Conservation (phyloP, 2,888 invertebrate species). For the Dasysyrphus tricinctus region DNA sequence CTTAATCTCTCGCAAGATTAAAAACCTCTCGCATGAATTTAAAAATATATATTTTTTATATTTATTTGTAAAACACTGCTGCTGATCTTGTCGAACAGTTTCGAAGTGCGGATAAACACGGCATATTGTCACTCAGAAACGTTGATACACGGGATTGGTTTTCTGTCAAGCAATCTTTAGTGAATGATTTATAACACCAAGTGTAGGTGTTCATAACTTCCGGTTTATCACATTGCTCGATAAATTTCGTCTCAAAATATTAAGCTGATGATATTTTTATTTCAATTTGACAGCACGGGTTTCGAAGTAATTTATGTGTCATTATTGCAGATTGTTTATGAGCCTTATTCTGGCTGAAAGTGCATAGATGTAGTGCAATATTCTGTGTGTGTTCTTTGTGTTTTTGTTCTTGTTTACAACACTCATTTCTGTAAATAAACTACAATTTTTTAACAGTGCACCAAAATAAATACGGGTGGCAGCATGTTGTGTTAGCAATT, state of each 20-base stretch:
- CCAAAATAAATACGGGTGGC: constrained; percentile 28
- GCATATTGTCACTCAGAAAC: constrained; percentile 58
- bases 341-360: neutral
- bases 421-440: constrained; percentile 13
- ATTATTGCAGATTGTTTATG: neutral
- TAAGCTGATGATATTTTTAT: constrained; percentile 2
- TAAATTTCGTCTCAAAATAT: constrained; percentile 26
- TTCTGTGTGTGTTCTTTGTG: neutral
- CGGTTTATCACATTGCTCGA: neutral
- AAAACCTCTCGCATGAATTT: constrained; percentile 22
- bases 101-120: constrained; percentile 44
- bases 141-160: neutral
- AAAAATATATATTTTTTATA: constrained; percentile 38
- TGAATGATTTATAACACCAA: constrained; percentile 30
- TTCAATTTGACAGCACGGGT: neutral
- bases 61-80: constrained; percentile 36
- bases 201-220: constrained; percentile 17
- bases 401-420: constrained; percentile 5
- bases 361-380: constrained; percentile 2
- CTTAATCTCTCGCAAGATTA: constrained; percentile 27
- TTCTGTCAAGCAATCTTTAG: constrained; percentile 35
- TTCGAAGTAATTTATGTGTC: neutral
- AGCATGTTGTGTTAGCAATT: constrained; percentile 40
- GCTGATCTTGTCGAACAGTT: constrained; percentile 47
- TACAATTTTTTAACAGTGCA: constrained; percentile 20